Percentiles rank a stretch among this genome's conserved stretches.
phyloP scores from a whole-genome alignment of 2,888 invertebrate species.

The Agriopis marginaria region DNA sequence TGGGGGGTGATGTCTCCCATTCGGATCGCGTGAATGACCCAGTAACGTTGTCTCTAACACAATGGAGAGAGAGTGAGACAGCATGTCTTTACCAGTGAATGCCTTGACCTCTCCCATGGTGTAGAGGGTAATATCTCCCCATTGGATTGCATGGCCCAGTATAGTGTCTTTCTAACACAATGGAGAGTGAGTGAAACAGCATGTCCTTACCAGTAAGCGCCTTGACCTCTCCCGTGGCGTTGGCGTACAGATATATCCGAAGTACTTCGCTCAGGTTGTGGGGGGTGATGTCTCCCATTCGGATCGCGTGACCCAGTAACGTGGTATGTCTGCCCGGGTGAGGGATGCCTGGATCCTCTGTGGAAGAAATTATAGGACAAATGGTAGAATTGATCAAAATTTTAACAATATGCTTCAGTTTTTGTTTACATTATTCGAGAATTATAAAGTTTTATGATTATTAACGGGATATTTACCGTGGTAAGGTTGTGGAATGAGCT shows the following conservation, averaged over 20 bases:
- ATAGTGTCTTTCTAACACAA: not conserved
- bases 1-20: conserved; percentile 97
- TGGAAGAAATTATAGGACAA: no score
- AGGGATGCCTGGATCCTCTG: conserved; percentile 96
- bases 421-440: no score
- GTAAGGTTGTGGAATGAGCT: no score
- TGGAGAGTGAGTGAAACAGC: not conserved
- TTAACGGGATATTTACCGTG: no score
- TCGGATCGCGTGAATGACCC: conserved; percentile 96
- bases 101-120: conserved; percentile 97
- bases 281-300: conserved; percentile 96
- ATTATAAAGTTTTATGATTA: no score
- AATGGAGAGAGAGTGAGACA: no score
- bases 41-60: no score
- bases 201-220: conserved; percentile 87
- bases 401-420: no score
- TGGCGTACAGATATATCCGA: conserved; percentile 95
- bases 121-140: conserved; percentile 96
- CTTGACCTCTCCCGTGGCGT: conserved; percentile 94
- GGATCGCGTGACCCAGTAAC: conserved; percentile 94
- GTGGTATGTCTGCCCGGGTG: conserved; percentile 96
- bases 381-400: no score
- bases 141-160: conserved; percentile 88
- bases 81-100: no score
- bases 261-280: conserved; percentile 96